Conservation (phyloP, 2,888 invertebrate species). For the Rutpela maculata region DNA sequence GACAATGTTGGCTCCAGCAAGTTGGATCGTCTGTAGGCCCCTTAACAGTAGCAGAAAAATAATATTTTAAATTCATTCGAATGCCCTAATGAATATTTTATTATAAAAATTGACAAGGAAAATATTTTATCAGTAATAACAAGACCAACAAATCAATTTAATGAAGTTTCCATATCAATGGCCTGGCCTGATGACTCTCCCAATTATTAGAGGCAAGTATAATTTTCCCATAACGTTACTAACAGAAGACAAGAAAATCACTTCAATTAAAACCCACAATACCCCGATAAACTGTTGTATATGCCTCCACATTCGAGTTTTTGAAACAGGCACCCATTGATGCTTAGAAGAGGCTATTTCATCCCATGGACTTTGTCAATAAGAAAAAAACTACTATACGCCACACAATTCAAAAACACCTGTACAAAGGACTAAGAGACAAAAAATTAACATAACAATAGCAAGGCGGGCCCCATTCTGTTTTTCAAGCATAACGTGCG, state of each 20-base stretch:
- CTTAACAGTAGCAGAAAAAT: no score
- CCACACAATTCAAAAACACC: conserved; percentile 73
- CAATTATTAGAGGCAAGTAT: not conserved
- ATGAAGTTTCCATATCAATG: not conserved
- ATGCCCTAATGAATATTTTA: no score
- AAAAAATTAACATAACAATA: conserved; percentile 74
- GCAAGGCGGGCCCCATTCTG: conserved; percentile 70
- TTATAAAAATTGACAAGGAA: no score
- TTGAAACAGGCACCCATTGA: conserved; percentile 56
- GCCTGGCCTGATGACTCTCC: not conserved
- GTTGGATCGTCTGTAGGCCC: no score
- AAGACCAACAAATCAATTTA: not conserved
- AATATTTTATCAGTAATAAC: no score
- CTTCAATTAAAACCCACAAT: conserved; percentile 39
- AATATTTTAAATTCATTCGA: no score
- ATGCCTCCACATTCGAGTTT: conserved; percentile 43
- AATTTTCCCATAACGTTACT: conserved; percentile 46
- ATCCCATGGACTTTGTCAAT: conserved; percentile 57
- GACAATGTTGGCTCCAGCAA: no score
- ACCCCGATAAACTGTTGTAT: conserved; percentile 25
- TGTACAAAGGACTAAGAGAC: conserved; percentile 73
- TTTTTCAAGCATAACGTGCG: conserved; percentile 71
- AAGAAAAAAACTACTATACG: conserved; percentile 61
- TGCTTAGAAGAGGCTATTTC: conserved; percentile 52
- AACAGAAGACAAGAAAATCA: conserved; percentile 4